phyloP scores from a whole-genome alignment of 2,888 invertebrate species.

The Hydrotaea diabolus region DNA sequence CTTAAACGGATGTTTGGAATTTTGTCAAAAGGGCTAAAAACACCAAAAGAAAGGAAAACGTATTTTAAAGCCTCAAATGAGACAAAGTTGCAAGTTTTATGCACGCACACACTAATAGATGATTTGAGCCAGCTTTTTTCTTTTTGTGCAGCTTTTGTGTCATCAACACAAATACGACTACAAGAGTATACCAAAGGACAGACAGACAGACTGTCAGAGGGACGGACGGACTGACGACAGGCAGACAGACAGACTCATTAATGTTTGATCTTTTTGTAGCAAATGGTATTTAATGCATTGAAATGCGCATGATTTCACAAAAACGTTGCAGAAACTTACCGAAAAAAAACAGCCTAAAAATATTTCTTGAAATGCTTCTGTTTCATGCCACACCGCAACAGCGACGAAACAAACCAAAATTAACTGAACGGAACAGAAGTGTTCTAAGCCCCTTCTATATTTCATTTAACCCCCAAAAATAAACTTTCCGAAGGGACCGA shows the following conservation, averaged over 20 bases:
- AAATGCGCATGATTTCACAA: constrained; percentile 71
- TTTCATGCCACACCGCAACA: constrained; percentile 62
- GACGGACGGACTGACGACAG: no score
- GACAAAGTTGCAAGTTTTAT: constrained; percentile 41
- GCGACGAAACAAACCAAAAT: no score
- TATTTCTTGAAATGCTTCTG: constrained; percentile 63
- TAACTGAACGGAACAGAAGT: not conserved
- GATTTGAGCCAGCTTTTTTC: not conserved
- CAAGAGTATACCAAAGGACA: not conserved
- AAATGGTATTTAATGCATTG: constrained; percentile 70
- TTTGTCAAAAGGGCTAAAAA: constrained; percentile 59
- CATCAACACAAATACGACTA: not conserved
- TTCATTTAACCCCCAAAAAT: constrained; percentile 56
- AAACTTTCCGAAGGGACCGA: constrained; percentile 8
- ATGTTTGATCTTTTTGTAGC: constrained; percentile 51
- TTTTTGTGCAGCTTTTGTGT: not conserved
- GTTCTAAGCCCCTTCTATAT: constrained; percentile 59
- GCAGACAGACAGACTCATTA: constrained; percentile 58
- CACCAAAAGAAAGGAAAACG: constrained; percentile 22
- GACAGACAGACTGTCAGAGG: constrained; percentile 40
- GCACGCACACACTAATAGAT: not conserved
- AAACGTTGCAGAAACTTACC: constrained; percentile 29
- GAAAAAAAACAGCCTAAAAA: constrained; percentile 30
- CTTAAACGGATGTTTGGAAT: constrained; percentile 69
- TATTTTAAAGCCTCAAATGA: constrained; percentile 67